A percentile compares a stretch with the other conserved stretches of the same genome.
phyloP scores from a whole-genome alignment of 2,113 vertebrate genomes.

The Bothrops jararaca region DNA sequence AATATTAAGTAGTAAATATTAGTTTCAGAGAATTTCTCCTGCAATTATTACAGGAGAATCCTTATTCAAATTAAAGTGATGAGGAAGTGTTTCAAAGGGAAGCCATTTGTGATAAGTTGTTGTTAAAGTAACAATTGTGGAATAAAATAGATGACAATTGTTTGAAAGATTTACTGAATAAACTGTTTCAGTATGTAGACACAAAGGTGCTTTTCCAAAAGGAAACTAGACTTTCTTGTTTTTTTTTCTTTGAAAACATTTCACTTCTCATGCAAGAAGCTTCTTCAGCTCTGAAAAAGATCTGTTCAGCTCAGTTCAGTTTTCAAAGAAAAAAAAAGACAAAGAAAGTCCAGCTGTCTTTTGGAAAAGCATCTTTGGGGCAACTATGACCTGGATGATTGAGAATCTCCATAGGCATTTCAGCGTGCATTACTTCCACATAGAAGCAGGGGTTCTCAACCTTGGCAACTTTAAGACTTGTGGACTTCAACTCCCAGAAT shows the following conservation, averaged over 20 bases:
- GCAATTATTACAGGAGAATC: neutral
- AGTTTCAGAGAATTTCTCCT: neutral
- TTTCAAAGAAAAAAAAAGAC: neutral
- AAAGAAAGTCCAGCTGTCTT: neutral
- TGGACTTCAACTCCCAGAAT: too few species aligned
- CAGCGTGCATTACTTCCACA: neutral
- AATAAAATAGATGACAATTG: neutral
- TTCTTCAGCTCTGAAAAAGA: neutral
- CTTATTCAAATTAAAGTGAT: neutral
- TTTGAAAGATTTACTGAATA: neutral
- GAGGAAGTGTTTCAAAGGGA: neutral
- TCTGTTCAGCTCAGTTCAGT: neutral
- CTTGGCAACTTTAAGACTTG: too few species aligned
- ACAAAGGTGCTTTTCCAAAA: too few species aligned
- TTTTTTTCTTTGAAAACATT: neutral
- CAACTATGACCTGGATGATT: neutral
- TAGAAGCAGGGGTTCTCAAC: too few species aligned
- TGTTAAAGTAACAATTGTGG: neutral
- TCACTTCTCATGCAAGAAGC: neutral
- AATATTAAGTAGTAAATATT: neutral
- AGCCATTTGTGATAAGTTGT: neutral
- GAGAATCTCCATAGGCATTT: neutral
- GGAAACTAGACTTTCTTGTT: neutral
- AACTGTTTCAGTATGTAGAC: neutral
- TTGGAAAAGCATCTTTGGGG: neutral